Evolutionary conservation across 2,888 invertebrate genomes (phyloP), one percentile per base, ranked within the genome.

Genomic region (Agrotis exclamationis): DNA sequence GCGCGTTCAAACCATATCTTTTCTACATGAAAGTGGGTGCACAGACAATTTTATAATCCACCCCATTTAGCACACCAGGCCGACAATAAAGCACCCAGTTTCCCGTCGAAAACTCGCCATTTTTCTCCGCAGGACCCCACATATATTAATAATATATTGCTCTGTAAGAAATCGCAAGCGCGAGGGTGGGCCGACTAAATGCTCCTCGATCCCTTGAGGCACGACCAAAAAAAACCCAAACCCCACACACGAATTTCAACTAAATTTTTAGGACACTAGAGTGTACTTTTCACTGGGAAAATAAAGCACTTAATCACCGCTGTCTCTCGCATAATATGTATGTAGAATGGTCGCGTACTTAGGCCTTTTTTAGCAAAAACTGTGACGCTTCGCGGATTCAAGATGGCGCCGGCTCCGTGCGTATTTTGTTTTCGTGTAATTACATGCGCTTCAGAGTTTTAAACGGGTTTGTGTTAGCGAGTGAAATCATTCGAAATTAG

Each of bases 111-210:
- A 91, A 87, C 89, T 80, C 89, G 89, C 93, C 91, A 93, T 93
- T 92, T 93, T 92, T 90, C 92, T 92, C 89, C 81, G 85, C 84
- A 84, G 89, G 86, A 88, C 94, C 92, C 92, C 87, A 87, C 89
- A 91, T 89, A 92, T 93, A 94, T 94, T 94, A 94, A 94, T 95
- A 95, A 94, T 94, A 94, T 93, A 95, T 93, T 90, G 91, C 92
- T 87, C 92, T 93, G 94, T 95, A 96, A 96, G 95, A 96, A 95
- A 95, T 93, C 95, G 94, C 93, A 86, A 86, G 60, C 73, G 90
- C 88, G 93, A 90, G 94, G 94, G 95, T 90, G 94, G 94, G 86
- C 81, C 86, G 87, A 91, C 91, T 92, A 92, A 95, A 94, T 91
- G 91, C 89, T 91, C 88, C 90, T 87, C 92, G 90, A 89, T 90